Base-by-base conservation (phyloP, 1,140 invertebrate species). In the Drosophila nigrodunni region DNA sequence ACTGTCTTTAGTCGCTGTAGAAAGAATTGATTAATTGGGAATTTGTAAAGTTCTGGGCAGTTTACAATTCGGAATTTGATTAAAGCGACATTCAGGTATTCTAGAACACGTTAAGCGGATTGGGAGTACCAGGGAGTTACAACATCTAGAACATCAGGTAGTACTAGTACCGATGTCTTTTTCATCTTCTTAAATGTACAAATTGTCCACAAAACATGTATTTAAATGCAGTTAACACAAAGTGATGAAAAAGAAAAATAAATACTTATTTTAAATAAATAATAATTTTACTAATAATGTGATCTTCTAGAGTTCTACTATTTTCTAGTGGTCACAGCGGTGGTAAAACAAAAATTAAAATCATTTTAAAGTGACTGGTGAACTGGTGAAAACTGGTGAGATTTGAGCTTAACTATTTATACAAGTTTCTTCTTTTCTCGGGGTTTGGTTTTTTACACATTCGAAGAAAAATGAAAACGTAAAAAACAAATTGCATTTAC, bases 401-500 rank as follows among this genome's bases (percentile, higher is more conserved):
- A 50, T 74, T 73, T 82, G 30, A 74, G 66, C 52, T 62, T 7
- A 79, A 62, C 68, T 73, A 67, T 67, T 58, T 66, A 65, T 59
- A 49, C 10, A 60, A 55, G 11, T 55, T 43, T 47, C 67, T 60
- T 69, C 69, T 49, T 49, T 58, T 80, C 62, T 73, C 66, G 61
- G 50, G 54, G 15, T 74, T 67, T 57, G 60, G 55, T 43, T n/a
- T n/a, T n/a, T 47, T 47, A 21, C 7, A 75, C 65, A 74, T 44
- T 59, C 18, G 7, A 57, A 39, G 10, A 89, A 58, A 88, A 88
- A 78, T 77, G 77, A 88, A 90, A 88, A 88, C 80, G 77, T 79
- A 88, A 90, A 76, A 88, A 91, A 87, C 85, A 92, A 92, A 89
- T 78, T 87, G 82, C 89, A 92, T 93, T 89, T 90, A 92, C 82